These are phyloP conservation scores for Elaphurus davidianus DNA, from an alignment of 2,113 vertebrate species.

Conservation along the genomic window DNA sequence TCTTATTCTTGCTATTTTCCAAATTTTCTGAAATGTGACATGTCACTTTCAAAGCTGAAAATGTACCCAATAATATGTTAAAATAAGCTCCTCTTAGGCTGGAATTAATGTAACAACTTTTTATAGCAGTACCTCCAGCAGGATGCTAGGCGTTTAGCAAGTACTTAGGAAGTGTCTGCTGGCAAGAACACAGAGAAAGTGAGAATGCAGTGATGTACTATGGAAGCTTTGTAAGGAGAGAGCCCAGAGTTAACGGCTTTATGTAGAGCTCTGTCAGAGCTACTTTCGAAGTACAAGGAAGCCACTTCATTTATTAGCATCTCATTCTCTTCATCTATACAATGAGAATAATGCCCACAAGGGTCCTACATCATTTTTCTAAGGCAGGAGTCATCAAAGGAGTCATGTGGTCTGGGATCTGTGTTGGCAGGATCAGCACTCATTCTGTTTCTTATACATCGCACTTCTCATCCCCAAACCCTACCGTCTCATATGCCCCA, in stretches of 20 bases:
- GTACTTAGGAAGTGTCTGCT: not conserved
- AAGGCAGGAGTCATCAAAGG: not conserved
- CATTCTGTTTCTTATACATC: not conserved
- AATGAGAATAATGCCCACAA: not conserved
- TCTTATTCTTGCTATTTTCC: not conserved
- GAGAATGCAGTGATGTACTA: too few species aligned
- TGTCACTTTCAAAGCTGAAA: constrained; percentile 34
- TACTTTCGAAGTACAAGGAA: not conserved
- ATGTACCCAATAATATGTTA: not conserved
- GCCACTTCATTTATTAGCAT: not conserved
- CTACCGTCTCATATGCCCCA: not conserved
- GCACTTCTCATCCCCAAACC: not conserved
- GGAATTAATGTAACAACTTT: not conserved
- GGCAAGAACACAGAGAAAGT: not conserved
- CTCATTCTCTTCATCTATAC: not conserved
- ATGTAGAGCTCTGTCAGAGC: not conserved
- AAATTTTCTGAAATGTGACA: constrained; percentile 26
- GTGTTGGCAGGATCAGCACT: not conserved
- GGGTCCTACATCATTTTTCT: not conserved
- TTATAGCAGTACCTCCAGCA: not conserved
- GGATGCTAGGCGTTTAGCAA: not conserved
- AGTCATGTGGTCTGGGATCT: not conserved
- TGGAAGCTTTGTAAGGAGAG: not conserved
- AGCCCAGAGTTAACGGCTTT: not conserved
- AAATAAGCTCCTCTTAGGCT: not conserved